Base-by-base conservation (phyloP, 2,797 vertebrate genomes). In the Gadopsis bispinosus region DNA sequence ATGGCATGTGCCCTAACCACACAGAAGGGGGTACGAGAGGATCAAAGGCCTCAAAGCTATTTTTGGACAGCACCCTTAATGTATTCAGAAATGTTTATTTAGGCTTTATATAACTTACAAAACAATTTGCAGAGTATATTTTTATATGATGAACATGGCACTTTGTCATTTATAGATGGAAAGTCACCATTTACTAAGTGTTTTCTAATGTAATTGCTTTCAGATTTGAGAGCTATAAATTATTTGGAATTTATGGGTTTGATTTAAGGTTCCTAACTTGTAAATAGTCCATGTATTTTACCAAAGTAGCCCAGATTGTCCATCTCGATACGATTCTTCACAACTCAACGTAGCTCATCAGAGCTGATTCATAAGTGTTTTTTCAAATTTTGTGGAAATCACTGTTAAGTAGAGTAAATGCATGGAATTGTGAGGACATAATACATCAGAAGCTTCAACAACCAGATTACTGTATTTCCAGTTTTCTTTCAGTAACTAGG, bases 141-240 rank as follows among this genome's bases (percentile, higher is more conserved):
- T 95, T 95, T 96, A 91, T 95, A 96, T 93, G 90, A 93, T 92
- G 90, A 93, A 94, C 84, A 79, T 94, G 94, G 95, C 94, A 95
- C 94, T 95, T 95, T 95, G 92, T 95, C 93, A 93, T 95, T 93
- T 93, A 93, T 90, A 93, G 90, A 87, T 87, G 87, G 81, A 85
- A 83, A 90, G 88, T 91, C 78, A 88, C 85, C 90, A 88, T 91
- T 91, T 91, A 87, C 83, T 37, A 88, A 91, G 76, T 90, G 86
- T 88, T 92, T 91, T 89, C 87, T 92, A 73, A 84, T 90, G 88
- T 92, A 77, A 69, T 80, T 88, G 85, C 90, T 82, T 89, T 92
- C 59, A 80, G 84, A 88, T 87, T 89, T 92, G 58, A 91, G 67
- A 87, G 87, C 55, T 84, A 85, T 89, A 88, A 92, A 83, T 93